Base-by-base conservation (phyloP, 2,113 vertebrate species). In the Dryoscopus gambensis region DNA sequence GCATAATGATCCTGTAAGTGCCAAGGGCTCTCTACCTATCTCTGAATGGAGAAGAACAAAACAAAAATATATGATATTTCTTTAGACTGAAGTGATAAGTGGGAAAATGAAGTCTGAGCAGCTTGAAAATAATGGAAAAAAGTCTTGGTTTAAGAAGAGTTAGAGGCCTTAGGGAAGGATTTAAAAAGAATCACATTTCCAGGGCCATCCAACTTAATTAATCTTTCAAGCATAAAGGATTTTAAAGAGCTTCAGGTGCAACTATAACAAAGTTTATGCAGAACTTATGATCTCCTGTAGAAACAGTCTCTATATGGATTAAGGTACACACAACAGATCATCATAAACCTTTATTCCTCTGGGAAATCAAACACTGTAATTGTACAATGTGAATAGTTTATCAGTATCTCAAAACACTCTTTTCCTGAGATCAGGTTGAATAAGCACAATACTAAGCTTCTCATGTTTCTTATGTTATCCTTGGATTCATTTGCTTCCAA, bases 181-280 rank as follows among this genome's bases (percentile, higher is more conserved):
- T 85, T 73, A 55, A 93, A 93, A 91, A 50, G 42, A 57, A 73
- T 96, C 91, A 85, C 11, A 91, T 90, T 88, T 97, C 49, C 42
- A 83, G 46, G 40, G 27, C 63, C 11, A 65, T 93, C 15, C 81
- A 85, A 80, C 70, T 90, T 77, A 84, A 77, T 90, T 95, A 87
- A 94, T 91, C 65, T 77, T 87, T 90, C 74, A 87, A 76, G 28
- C 28, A 64, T n/a, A 31, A 73, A 82, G 55, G 65, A 57, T 90
- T 94, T 87, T 85, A 80, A 90, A 89, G 79, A 93, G 46, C 67
- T 97, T 93, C 55, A 76, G 78, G 78, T 93, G 50, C 18, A 91
- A 47, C 50, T 87, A 9, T 80, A 94, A 95, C 33, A 88, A 93
- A 94, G 53, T 90, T 95, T 91, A 93, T 93, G 33, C 62, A 69